Conservation (phyloP, 2,797 vertebrate species). For the Vultur gryphus region DNA sequence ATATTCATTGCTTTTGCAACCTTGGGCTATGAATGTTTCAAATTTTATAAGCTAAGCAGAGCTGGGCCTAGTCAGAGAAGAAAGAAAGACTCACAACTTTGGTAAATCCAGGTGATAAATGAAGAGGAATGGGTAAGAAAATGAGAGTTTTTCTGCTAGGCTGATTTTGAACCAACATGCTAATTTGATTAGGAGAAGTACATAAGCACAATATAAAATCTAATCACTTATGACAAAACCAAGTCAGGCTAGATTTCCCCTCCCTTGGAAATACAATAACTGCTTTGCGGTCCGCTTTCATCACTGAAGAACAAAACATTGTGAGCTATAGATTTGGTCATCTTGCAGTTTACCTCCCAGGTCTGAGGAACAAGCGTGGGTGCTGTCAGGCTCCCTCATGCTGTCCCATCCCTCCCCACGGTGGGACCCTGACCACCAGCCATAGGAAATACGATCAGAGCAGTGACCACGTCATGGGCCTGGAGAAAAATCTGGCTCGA, state of each 20-base stretch:
- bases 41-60: constrained; percentile 4
- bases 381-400: background rate
- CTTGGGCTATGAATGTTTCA: constrained; percentile 32
- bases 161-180: background rate
- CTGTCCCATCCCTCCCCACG: background rate
- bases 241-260: background rate
- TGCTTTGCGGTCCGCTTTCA: background rate
- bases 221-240: background rate
- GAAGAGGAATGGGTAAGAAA: constrained; percentile 2
- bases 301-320: background rate
- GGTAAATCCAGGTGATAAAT: constrained; percentile 3
- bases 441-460: fast-evolving
- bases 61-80: background rate
- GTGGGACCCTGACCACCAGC: fast-evolving
- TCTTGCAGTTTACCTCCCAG: background rate
- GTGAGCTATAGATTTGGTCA: background rate
- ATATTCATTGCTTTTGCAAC: constrained; percentile 59
- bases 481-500: background rate
- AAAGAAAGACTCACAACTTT: background rate
- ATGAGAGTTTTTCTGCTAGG: constrained; percentile 20
- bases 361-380: background rate
- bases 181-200: constrained; percentile 24
- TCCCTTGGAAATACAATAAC: background rate
- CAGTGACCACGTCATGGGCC: background rate
- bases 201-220: background rate